Evolutionary conservation across 2,888 invertebrate species (phyloP).

Genomic region (Mythimna vitellina): DNA sequence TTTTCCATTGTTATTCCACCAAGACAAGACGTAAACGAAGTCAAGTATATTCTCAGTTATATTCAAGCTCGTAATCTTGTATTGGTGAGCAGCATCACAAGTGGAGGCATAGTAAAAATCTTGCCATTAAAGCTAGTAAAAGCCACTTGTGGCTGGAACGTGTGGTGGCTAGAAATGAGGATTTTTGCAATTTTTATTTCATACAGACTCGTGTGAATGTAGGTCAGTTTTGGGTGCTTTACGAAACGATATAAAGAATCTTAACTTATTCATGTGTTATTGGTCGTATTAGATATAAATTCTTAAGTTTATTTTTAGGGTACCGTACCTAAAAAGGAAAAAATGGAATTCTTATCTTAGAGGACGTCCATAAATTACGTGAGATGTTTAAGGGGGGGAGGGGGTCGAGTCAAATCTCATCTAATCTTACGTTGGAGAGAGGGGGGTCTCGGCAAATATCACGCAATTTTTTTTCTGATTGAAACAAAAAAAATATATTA

Average conservation of each 20-base stretch:
- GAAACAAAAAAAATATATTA: no score
- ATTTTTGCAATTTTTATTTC: constrained; percentile 8
- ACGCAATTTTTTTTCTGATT: no score
- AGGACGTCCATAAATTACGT: no score
- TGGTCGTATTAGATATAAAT: no score
- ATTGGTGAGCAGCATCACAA: constrained; percentile 46
- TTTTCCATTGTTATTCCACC: constrained; percentile 30
- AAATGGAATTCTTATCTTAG: no score
- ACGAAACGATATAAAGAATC: background rate
- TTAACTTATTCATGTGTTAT: no score
- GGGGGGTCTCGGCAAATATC: no score
- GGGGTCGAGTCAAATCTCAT: no score
- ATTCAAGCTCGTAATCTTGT: constrained; percentile 36
- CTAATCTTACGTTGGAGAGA: no score
- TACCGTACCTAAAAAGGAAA: no score
- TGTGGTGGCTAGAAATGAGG: constrained; percentile 25
- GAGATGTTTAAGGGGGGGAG: no score
- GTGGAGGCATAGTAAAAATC: constrained; percentile 28
- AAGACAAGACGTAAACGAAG: constrained; percentile 29
- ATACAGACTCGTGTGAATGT: constrained; percentile 14
- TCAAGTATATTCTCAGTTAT: constrained; percentile 35
- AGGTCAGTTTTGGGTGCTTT: background rate
- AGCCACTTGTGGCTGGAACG: constrained; percentile 48
- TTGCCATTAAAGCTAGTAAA: constrained; percentile 23
- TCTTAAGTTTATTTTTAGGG: no score